phyloP scores from a whole-genome alignment of 2,888 invertebrate species.

The Idaea biselata region DNA sequence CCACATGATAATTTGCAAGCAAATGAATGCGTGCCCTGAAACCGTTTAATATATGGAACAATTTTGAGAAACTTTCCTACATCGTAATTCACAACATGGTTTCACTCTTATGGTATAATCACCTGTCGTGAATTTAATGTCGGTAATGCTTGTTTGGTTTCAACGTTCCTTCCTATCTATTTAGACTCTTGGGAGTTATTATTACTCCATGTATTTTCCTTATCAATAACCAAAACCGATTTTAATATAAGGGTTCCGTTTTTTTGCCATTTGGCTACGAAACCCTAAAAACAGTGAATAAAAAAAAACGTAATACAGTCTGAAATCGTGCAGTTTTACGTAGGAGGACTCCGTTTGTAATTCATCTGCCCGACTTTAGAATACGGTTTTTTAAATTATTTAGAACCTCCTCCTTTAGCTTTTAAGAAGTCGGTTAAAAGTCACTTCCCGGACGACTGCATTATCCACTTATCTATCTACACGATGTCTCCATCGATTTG shows the following conservation, averaged over 20 bases:
- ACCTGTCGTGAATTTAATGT: constrained; percentile 24
- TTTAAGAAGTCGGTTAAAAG: too few relatives aligned
- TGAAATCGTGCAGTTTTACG: too few relatives aligned
- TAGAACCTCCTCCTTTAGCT: too few relatives aligned
- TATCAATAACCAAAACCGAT: constrained; percentile 11
- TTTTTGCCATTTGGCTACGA: too few relatives aligned
- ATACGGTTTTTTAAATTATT: too few relatives aligned
- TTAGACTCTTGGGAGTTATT: neutral
- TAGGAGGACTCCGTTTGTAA: too few relatives aligned
- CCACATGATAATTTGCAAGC: neutral
- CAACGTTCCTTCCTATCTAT: constrained; percentile 4
- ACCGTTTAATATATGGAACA: neutral
- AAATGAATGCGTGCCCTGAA: constrained; percentile 8
- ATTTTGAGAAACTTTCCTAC: constrained; percentile 11
- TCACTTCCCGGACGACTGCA: too few relatives aligned
- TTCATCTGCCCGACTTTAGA: too few relatives aligned
- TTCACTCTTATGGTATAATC: constrained; percentile 23
- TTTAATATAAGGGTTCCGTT: too few relatives aligned
- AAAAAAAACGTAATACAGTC: too few relatives aligned
- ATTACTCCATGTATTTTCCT: constrained; percentile 16
- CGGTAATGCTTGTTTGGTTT: constrained; percentile 4
- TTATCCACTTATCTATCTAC: too few relatives aligned
- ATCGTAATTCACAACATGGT: constrained; percentile 13
- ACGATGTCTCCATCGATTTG: too few relatives aligned
- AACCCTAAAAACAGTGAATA: neutral